Conservation (phyloP, 1,140 invertebrate genomes). For the Drosophila virilis region DNA sequence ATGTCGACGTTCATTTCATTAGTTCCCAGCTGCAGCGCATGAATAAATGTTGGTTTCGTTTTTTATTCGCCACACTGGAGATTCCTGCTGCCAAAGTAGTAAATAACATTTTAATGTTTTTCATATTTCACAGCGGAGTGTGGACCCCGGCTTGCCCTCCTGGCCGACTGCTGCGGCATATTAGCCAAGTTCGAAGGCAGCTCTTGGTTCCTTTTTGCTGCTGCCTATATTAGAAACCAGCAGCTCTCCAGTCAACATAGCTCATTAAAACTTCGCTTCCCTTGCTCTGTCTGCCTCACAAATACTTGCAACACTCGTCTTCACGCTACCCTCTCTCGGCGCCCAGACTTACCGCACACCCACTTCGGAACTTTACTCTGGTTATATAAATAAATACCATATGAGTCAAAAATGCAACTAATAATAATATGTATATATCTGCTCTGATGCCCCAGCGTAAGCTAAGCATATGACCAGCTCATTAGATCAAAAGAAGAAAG, state of each 20-base stretch:
- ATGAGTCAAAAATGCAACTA: no score
- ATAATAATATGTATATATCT: no score
- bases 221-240: constrained; percentile 58
- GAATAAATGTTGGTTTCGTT: constrained; percentile 34
- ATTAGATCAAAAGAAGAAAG: no score
- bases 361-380: no score
- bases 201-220: constrained; percentile 10
- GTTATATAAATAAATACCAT: no score
- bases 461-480: no score
- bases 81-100: constrained; percentile 53
- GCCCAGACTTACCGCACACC: no score
- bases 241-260: constrained; percentile 45
- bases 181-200: constrained; percentile 52
- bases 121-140: constrained; percentile 59
- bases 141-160: not conserved
- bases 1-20: constrained; percentile 67
- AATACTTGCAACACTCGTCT: no score
- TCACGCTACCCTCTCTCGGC: no score
- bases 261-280: constrained; percentile 71
- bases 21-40: constrained; percentile 44
- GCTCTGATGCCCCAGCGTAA: no score
- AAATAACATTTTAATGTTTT: constrained; percentile 77
- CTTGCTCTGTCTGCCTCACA: constrained; percentile 7
- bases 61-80: constrained; percentile 29
- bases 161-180: constrained; percentile 22